These are phyloP conservation scores for Nymphalis io DNA, from an alignment of 1,140 invertebrate genomes.

Conservation along the genomic window DNA sequence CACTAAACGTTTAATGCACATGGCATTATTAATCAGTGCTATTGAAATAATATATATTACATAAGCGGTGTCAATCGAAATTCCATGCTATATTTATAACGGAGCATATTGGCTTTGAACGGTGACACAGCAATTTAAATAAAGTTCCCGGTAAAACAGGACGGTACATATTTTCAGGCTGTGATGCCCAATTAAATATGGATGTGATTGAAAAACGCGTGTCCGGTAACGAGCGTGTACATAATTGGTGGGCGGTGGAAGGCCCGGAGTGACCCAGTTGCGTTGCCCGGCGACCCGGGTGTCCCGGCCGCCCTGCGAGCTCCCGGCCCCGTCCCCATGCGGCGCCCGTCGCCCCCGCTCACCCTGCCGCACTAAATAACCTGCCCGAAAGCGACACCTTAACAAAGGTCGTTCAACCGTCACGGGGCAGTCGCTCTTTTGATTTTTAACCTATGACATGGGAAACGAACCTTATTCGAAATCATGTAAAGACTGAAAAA, in stretches of 20 bases:
- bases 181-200: constrained; percentile 80
- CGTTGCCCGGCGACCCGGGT: constrained; percentile 73
- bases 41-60: constrained; percentile 20
- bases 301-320: constrained; percentile 44
- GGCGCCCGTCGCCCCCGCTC: constrained; percentile 38
- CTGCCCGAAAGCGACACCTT: constrained; percentile 79
- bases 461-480: constrained; percentile 12
- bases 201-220: constrained; percentile 81
- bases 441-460: constrained; percentile 43
- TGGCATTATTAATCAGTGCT: neutral
- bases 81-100: constrained; percentile 19
- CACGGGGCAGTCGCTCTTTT: constrained; percentile 48
- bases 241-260: constrained; percentile 75
- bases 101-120: constrained; percentile 38
- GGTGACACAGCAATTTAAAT: constrained; percentile 59
- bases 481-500: neutral
- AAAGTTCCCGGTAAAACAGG: constrained; percentile 68
- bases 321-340: constrained; percentile 41
- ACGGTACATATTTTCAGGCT: constrained; percentile 74
- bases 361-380: constrained; percentile 71
- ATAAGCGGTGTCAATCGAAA: constrained; percentile 14
- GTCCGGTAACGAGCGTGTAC: constrained; percentile 80
- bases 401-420: constrained; percentile 79
- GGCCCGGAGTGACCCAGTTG: constrained; percentile 78
- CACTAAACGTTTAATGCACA: neutral